phyloP scores from a whole-genome alignment of 2,888 invertebrate species.

The Leucophenga montana region DNA sequence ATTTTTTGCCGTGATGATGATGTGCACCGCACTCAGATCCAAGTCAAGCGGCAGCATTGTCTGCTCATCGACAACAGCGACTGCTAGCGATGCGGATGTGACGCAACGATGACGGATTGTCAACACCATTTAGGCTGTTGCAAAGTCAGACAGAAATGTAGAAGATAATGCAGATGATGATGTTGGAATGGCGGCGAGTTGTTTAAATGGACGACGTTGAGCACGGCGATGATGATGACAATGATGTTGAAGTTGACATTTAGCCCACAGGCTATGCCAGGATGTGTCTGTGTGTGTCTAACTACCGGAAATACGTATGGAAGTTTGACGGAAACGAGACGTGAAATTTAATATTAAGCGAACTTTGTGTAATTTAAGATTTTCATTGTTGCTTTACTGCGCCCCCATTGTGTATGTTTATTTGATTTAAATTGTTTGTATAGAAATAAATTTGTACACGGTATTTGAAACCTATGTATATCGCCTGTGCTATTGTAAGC shows the following conservation, averaged over 20 bases:
- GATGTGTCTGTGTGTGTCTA: too few species aligned
- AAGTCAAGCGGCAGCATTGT: slow-evolving; percentile 38
- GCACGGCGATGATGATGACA: background rate
- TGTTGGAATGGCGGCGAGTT: too few species aligned
- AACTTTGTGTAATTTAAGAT: slow-evolving; percentile 11
- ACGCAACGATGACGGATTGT: slow-evolving; percentile 37
- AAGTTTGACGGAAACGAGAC: slow-evolving; percentile 17
- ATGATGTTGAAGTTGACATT: background rate
- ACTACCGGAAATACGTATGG: slow-evolving; percentile 5
- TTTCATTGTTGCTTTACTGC: background rate
- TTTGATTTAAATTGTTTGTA: too few species aligned
- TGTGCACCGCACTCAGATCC: slow-evolving; percentile 54
- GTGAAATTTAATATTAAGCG: slow-evolving; percentile 22
- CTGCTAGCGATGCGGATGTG: slow-evolving; percentile 25
- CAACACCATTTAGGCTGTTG: slow-evolving; percentile 18
- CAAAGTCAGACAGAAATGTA: background rate
- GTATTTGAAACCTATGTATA: too few species aligned
- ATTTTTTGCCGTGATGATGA: slow-evolving; percentile 63
- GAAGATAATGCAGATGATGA: too few species aligned
- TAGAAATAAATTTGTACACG: too few species aligned
- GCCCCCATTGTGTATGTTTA: too few species aligned
- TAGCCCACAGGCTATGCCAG: too few species aligned
- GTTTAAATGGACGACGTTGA: background rate
- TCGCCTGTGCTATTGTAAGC: background rate
- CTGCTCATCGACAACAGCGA: background rate